These are phyloP conservation scores for Cheirogaleus medius DNA, from an alignment of 2,113 vertebrate species.

Conservation along the genomic window DNA sequence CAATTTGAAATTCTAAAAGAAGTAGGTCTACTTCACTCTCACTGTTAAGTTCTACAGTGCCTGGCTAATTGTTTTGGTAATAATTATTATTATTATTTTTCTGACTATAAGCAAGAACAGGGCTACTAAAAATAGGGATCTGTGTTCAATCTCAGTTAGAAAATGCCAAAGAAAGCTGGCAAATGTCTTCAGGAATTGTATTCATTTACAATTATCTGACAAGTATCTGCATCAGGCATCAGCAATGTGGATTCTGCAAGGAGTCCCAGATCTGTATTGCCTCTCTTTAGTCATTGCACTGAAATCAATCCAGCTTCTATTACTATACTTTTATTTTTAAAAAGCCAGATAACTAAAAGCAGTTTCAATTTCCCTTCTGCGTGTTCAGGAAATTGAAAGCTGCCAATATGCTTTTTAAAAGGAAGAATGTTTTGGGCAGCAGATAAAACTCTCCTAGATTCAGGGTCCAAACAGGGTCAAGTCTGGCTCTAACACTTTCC, in stretches of 20 bases:
- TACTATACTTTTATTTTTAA: background rate
- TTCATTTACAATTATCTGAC: background rate
- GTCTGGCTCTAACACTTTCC: background rate
- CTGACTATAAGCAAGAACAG: background rate
- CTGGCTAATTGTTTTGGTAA: background rate
- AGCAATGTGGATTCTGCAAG: background rate
- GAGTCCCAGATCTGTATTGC: rapidly evolving
- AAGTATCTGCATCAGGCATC: background rate
- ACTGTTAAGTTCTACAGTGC: background rate
- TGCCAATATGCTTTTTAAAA: background rate
- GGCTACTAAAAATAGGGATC: background rate
- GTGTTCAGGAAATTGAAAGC: slow-evolving; percentile 38
- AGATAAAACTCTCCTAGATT: background rate
- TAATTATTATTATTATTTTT: too few relatives aligned
- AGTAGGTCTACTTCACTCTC: background rate
- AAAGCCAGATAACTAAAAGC: slow-evolving; percentile 24
- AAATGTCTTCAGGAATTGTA: background rate
- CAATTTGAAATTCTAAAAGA: background rate
- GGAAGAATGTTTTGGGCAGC: background rate
- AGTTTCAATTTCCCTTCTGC: background rate
- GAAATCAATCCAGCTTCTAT: background rate
- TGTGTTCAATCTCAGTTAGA: background rate
- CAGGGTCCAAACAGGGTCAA: background rate
- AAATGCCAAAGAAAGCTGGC: background rate
- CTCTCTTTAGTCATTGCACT: background rate